A percentile compares a stretch with the other conserved stretches of the same genome.
Evolutionary conservation across 2,113 vertebrate species (phyloP).

Genomic region (Tricholaema leucomelas): DNA sequence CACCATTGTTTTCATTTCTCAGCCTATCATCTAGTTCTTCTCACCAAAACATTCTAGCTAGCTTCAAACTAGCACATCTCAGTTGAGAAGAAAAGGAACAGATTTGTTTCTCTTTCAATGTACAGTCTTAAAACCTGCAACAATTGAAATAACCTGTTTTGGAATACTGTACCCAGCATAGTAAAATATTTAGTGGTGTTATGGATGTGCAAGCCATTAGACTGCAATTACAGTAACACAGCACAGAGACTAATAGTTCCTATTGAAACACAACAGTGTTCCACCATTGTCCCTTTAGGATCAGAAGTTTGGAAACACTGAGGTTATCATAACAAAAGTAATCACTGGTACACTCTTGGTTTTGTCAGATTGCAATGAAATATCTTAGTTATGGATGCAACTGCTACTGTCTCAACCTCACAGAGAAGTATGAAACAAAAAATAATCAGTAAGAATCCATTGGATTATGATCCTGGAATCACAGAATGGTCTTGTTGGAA

Average conservation of each 20-base stretch:
- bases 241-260: conserved; percentile 68
- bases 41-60: too few relatives aligned
- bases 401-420: conserved; percentile 20
- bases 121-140: conserved; percentile 47
- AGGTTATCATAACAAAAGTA: conserved; percentile 76
- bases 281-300: conserved; percentile 73
- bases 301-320: conserved; percentile 57
- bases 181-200: conserved; percentile 78
- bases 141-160: conserved; percentile 69
- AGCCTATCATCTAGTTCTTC: too few relatives aligned
- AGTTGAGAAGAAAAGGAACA: neutral
- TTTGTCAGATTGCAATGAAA: conserved; percentile 68
- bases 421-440: neutral
- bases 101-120: conserved; percentile 19
- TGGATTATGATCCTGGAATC: neutral
- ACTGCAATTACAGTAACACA: conserved; percentile 67
- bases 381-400: conserved; percentile 40
- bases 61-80: too few relatives aligned
- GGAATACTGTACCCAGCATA: conserved; percentile 57
- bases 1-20: too few relatives aligned
- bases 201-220: conserved; percentile 70
- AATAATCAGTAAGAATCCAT: neutral
- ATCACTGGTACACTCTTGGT: conserved; percentile 65
- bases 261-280: conserved; percentile 62
- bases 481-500: too few relatives aligned